Percentiles rank a stretch among this genome's conserved stretches.
Evolutionary conservation across 2,888 invertebrate genomes (phyloP).

Genomic region (Caenorhabditis doughertyi): DNA sequence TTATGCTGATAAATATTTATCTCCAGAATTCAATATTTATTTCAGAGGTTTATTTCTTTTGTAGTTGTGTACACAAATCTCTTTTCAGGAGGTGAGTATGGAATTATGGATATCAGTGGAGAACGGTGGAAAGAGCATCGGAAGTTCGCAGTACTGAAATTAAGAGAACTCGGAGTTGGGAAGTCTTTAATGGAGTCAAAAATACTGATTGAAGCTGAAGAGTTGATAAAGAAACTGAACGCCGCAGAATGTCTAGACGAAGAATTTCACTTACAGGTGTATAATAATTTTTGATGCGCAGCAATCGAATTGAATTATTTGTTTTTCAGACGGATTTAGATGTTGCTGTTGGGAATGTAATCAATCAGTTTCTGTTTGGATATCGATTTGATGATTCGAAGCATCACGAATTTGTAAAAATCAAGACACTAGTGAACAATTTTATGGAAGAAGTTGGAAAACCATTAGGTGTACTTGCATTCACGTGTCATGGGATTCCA

Average conservation of each 20-base stretch:
- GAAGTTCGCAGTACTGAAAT: conserved; percentile 60
- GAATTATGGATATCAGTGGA: conserved; percentile 63
- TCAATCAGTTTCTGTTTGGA: conserved; percentile 56
- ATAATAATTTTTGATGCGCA: background rate
- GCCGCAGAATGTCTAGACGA: background rate
- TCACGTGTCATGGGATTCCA: conserved; percentile 51
- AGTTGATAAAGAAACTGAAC: conserved; percentile 33
- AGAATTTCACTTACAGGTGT: conserved; percentile 44
- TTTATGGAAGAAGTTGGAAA: conserved; percentile 57
- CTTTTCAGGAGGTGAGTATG: conserved; percentile 56
- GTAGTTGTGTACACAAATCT: background rate
- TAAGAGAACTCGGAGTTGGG: conserved; percentile 63
- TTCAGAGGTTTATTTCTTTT: conserved; percentile 37
- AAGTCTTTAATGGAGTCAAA: conserved; percentile 61
- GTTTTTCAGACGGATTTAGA: conserved; percentile 35
- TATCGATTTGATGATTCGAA: conserved; percentile 55
- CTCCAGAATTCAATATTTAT: conserved; percentile 52
- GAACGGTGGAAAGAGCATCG: conserved; percentile 62
- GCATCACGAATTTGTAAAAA: conserved; percentile 32
- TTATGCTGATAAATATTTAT: conserved; percentile 63
- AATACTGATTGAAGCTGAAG: conserved; percentile 52
- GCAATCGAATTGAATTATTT: background rate
- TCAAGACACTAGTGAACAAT: conserved; percentile 44
- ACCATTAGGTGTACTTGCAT: conserved; percentile 51
- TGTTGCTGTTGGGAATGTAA: conserved; percentile 49